Conservation (phyloP, 2,888 invertebrate species). For the Lamellibrachia satsuma region DNA sequence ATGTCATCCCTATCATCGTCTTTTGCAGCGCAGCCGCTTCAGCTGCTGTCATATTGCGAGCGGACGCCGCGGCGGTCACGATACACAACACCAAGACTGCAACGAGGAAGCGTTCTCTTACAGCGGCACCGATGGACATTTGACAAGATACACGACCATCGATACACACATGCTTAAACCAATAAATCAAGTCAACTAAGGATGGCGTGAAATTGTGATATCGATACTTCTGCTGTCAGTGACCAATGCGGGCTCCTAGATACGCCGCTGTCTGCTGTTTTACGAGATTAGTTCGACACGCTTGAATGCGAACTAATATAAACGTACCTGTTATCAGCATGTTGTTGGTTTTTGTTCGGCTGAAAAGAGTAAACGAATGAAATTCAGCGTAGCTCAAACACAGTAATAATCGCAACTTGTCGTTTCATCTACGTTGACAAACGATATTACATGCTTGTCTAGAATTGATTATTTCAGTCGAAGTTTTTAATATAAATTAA, state of each 20-base stretch:
- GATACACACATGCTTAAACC: background rate
- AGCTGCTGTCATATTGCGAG: background rate
- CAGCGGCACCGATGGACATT: background rate
- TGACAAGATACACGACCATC: background rate
- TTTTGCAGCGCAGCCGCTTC: background rate
- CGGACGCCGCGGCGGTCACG: background rate
- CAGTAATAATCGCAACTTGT: background rate
- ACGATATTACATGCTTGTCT: too few species aligned
- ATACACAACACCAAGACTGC: background rate
- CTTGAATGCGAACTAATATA: background rate
- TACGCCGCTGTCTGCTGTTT: too few species aligned
- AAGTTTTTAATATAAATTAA: too few species aligned
- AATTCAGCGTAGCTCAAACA: background rate
- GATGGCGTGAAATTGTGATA: background rate
- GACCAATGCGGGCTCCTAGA: background rate
- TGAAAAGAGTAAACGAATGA: background rate
- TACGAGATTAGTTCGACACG: background rate
- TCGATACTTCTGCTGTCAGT: background rate
- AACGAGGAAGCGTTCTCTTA: background rate
- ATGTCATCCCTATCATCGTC: background rate
- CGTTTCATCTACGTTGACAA: background rate
- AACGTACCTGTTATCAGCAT: conserved; percentile 13
- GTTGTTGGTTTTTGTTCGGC: background rate
- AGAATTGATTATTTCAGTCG: too few species aligned
- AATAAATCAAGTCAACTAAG: background rate